phyloP scores from a whole-genome alignment of 2,113 vertebrate species.

The Sitta europaea region DNA sequence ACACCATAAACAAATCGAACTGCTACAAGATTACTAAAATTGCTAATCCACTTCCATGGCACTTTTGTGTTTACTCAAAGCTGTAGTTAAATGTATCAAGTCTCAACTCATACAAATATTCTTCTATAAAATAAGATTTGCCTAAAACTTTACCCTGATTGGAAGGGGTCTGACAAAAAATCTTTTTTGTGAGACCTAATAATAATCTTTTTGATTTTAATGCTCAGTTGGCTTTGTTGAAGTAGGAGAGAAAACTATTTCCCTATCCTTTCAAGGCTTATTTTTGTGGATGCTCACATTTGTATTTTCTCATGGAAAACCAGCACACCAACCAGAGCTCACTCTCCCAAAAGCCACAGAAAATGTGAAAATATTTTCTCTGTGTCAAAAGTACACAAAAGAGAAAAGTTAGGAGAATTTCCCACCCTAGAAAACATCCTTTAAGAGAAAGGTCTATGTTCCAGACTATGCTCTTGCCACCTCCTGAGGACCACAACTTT shows the following conservation, averaged over 20 bases:
- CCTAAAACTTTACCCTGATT: background rate
- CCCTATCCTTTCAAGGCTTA: background rate
- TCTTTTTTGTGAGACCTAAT: background rate
- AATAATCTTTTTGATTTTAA: background rate
- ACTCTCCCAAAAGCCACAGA: background rate
- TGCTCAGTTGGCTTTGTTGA: background rate
- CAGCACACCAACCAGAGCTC: background rate
- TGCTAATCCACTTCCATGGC: background rate
- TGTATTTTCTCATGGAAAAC: background rate
- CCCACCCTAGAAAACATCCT: background rate
- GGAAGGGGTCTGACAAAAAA: background rate
- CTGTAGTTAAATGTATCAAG: background rate
- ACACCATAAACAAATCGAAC: background rate
- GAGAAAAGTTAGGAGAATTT: background rate
- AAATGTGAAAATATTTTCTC: background rate
- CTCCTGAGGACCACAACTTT: fast-evolving
- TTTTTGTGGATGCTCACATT: background rate
- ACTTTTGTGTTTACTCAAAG: background rate
- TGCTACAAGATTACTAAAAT: background rate
- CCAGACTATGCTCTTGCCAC: background rate
- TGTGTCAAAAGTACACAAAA: background rate
- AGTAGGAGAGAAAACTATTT: background rate
- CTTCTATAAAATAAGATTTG: background rate
- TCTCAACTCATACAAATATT: background rate
- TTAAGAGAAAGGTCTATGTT: background rate